Base-by-base conservation (phyloP, 2,888 invertebrate genomes). In the Scelioninae gen. 2 region DNA sequence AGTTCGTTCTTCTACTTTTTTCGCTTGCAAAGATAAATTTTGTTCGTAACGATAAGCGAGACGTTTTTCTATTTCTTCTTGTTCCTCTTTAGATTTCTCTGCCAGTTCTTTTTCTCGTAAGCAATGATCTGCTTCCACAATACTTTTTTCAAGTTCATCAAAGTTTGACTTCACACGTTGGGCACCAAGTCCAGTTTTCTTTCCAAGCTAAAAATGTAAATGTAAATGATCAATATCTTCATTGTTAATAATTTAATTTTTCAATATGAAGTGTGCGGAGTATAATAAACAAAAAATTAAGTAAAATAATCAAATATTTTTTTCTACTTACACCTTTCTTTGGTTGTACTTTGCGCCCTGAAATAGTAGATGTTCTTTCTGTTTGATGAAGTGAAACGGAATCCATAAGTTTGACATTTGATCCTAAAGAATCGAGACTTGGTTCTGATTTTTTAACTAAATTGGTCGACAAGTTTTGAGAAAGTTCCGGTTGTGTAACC, bases 151-250 rank as follows among this genome's bases (percentile, higher is more conserved):
- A 73, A 98, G 91, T 83, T 97, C 97, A 13, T 94, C 95, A 86
- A 99, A 99, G 87, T 98, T 96, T 2, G 96, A 91, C 81, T 94
- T 94, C 19, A 98, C 96, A 86, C 95, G 95, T 53, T 96, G 97
- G 11, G 98, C 99, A 52, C 98, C 98, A 0, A 95, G 94, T 37
- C 94, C 92, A 28, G 80, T 60, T 84, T 96, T 97, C 76, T 95
- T 96, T 0, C 96, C 96, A 80, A 96, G 83, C 95, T 95, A 78
- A n/a, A n/a, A n/a, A n/a, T n/a, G n/a, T n/a, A n/a, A n/a, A n/a
- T n/a, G n/a, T n/a, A n/a, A n/a, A n/a, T n/a, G n/a, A n/a, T n/a
- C n/a, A n/a, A n/a, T n/a, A n/a, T n/a, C n/a, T n/a, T n/a, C n/a
- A n/a, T n/a, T n/a, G n/a, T n/a, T n/a, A n/a, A n/a, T n/a, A n/a